These are phyloP conservation scores for Centruroides sculpturatus DNA, from an alignment of 1,140 invertebrate species.

Conservation along the genomic window DNA sequence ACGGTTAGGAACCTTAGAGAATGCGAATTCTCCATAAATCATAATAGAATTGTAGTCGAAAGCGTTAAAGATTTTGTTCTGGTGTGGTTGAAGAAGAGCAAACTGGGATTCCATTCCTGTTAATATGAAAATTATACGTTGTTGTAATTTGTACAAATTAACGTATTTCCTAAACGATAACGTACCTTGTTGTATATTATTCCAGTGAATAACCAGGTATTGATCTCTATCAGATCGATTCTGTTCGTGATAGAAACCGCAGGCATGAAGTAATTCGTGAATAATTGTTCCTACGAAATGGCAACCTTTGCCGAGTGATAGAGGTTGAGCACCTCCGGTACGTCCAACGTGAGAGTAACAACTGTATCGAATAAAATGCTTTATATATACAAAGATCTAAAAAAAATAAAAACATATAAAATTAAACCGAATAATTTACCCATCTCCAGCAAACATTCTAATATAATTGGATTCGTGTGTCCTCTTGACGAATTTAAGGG, in stretches of 20 bases:
- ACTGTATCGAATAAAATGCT: not conserved
- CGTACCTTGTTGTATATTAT: constrained; percentile 39
- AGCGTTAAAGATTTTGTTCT: not conserved
- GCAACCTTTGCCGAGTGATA: constrained; percentile 17
- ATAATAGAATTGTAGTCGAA: constrained; percentile 12
- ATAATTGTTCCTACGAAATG: constrained; percentile 11
- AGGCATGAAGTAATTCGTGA: constrained; percentile 13
- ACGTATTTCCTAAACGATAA: not conserved
- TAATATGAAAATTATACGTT: not conserved
- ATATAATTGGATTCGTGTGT: constrained; percentile 22
- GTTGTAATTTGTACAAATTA: not conserved
- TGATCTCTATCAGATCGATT: constrained; percentile 35
- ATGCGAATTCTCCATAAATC: constrained; percentile 11
- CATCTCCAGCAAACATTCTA: constrained; percentile 22
- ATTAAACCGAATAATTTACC: constrained; percentile 12
- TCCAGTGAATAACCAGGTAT: constrained; percentile 42
- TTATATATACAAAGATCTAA: not conserved
- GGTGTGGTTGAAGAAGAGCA: not conserved
- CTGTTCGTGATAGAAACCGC: constrained; percentile 36
- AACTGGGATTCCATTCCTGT: not conserved
- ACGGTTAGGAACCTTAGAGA: constrained; percentile 2
- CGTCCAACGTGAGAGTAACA: constrained; percentile 11
- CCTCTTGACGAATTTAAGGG: too few relatives aligned
- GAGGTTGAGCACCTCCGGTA: constrained; percentile 9
- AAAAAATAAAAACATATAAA: not conserved